A percentile compares a stretch with the other conserved stretches of the same genome.
Evolutionary conservation across 2,113 vertebrate species (phyloP).

Genomic region (Fregetta grallaria): DNA sequence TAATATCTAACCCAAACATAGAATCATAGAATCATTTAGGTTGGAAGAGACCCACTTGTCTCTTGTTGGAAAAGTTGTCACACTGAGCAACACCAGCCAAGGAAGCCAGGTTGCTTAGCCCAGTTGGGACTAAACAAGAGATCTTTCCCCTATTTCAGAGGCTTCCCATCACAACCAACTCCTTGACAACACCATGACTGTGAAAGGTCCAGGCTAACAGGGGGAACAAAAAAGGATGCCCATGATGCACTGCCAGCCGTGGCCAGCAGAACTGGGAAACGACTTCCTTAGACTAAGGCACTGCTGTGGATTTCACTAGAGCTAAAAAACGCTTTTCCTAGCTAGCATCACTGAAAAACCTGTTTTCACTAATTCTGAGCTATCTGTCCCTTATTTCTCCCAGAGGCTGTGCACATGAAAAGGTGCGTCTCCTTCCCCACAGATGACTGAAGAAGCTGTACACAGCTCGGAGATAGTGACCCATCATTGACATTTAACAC

Average conservation of each 20-base stretch:
- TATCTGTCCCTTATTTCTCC: neutral
- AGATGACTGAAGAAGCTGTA: neutral
- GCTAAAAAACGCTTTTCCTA: neutral
- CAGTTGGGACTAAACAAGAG: neutral
- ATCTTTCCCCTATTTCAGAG: neutral
- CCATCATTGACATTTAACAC: neutral
- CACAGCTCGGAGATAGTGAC: neutral
- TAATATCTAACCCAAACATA: no score
- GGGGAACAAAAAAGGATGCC: neutral
- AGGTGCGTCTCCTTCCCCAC: neutral
- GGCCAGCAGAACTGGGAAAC: neutral
- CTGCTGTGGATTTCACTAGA: neutral
- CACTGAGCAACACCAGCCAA: neutral
- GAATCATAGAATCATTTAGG: no score
- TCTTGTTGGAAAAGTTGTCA: neutral
- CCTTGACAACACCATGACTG: neutral
- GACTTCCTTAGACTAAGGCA: neutral
- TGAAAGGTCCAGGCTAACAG: neutral
- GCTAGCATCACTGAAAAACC: neutral
- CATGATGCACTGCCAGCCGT: neutral
- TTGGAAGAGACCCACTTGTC: no score
- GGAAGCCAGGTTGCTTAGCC: neutral
- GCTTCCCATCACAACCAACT: neutral
- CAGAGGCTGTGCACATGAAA: neutral
- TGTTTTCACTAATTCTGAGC: neutral